Evolutionary conservation across 2,888 invertebrate species (phyloP), one percentile per base, ranked within the genome.

Genomic region (Cataglyphis rosenhaueri): DNA sequence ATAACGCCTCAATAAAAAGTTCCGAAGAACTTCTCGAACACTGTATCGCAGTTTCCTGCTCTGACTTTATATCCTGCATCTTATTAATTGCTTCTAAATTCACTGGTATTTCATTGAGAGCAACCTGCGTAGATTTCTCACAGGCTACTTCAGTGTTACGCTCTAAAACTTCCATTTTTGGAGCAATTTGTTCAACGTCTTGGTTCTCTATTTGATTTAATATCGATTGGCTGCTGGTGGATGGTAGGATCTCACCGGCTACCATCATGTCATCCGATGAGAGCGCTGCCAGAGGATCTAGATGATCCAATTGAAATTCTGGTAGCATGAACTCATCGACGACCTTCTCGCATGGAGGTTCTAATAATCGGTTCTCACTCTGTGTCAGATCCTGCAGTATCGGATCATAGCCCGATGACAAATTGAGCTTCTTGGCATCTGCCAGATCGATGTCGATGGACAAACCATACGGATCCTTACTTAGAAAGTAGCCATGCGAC

Each of bases 201-300:
- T 35, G 57, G 21, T 35, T 70, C 32, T 59, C 70, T 1, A 79
- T 38, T 52, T 52, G 52, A 32, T 38, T 85, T 18, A 90, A 15
- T 1, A 85, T 57, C 0, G 84, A 66, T 5, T 91, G 91, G 12
- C 76, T 85, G 71, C 90, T 92, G 0, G 92, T 90, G 0, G 93
- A 92, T 0, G 93, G 92, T 18, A 94, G 81, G 57, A 93, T 92
- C 78, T 94, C 93, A 32, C 91, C 93, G 0, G 93, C 91, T 0
- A 94, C 91, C 91, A 93, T 92, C 92, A 93, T 93, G 64, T 92
- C 92, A 18, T 93, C 92, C 0, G 93, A 89, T 3, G 93, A 91
- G 0, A 93, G 86, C 1, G 57, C 52, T 0, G 91, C 82, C 68
- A 93, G 62, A 0, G 92, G 90, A 85, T 93, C 93, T 18, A 94